These are phyloP conservation scores for Caerostris darwini DNA, from an alignment of 1,140 invertebrate species.

Conservation along the genomic window DNA sequence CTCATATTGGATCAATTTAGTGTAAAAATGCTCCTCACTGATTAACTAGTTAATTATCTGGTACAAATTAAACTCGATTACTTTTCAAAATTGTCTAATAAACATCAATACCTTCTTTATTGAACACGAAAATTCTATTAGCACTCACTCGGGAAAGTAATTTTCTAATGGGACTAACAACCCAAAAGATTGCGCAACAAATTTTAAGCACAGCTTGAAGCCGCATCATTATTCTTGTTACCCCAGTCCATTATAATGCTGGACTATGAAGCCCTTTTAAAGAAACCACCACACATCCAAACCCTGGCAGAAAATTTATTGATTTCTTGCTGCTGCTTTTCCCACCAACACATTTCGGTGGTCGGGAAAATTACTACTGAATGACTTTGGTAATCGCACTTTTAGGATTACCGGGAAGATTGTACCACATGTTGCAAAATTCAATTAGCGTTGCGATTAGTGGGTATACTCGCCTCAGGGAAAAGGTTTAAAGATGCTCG, in stretches of 20 bases:
- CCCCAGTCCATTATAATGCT: neutral
- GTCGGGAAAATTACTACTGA: constrained; percentile 57
- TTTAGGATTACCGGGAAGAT: constrained; percentile 59
- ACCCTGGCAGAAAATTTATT: neutral
- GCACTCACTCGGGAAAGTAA: constrained; percentile 1
- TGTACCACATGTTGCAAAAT: constrained; percentile 59
- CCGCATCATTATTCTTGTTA: constrained; percentile 8
- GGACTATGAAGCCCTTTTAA: neutral
- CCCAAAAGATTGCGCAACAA: neutral
- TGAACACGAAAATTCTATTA: neutral
- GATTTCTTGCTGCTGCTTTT: constrained; percentile 6
- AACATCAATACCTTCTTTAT: neutral
- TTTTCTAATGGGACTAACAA: neutral
- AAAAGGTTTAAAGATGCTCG: constrained; percentile 51
- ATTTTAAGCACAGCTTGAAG: neutral
- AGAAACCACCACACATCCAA: neutral
- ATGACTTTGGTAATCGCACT: constrained; percentile 51
- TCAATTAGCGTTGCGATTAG: constrained; percentile 59
- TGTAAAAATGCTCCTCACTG: neutral
- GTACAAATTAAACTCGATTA: neutral
- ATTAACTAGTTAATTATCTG: neutral
- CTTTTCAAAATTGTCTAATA: neutral
- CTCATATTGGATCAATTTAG: no score
- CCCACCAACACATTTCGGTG: constrained; percentile 4
- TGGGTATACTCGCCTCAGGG: neutral